Percentiles rank a stretch among this genome's conserved stretches.
Conservation (phyloP, 1,140 invertebrate genomes). For the Portunus trituberculatus region DNA sequence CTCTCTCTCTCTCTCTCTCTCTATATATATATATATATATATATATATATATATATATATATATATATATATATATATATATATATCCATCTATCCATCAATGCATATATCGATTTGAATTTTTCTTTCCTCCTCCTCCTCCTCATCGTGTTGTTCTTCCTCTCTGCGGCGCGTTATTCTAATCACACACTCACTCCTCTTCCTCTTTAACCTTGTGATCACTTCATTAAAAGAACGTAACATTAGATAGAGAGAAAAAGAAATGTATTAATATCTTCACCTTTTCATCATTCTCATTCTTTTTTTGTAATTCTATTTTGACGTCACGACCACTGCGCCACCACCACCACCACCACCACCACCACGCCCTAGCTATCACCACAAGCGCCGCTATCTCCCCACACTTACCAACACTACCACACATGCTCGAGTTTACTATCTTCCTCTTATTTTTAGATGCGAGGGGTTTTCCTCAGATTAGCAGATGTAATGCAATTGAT, state of each 20-base stretch:
- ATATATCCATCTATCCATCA: background rate
- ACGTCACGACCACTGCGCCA: too few species aligned
- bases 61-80: background rate
- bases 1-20: constrained; percentile 5
- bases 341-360: background rate
- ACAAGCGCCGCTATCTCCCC: background rate
- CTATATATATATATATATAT: too few species aligned
- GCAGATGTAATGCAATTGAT: background rate
- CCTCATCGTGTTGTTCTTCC: background rate
- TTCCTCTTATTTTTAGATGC: background rate
- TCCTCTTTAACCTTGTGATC: background rate
- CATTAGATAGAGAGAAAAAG: too few species aligned
- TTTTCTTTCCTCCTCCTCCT: background rate
- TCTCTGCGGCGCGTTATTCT: background rate
- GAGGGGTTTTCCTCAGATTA: background rate
- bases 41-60: background rate
- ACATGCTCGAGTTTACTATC: background rate
- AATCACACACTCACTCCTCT: background rate
- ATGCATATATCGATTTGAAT: background rate
- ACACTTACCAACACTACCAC: background rate
- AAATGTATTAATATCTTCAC: too few species aligned
- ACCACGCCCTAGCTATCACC: background rate
- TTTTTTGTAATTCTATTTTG: background rate
- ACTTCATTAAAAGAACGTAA: too few species aligned
- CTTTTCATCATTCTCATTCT: background rate